Evolutionary conservation across 2,797 vertebrate species (phyloP).

Genomic region (Gymnodraco acuticeps): DNA sequence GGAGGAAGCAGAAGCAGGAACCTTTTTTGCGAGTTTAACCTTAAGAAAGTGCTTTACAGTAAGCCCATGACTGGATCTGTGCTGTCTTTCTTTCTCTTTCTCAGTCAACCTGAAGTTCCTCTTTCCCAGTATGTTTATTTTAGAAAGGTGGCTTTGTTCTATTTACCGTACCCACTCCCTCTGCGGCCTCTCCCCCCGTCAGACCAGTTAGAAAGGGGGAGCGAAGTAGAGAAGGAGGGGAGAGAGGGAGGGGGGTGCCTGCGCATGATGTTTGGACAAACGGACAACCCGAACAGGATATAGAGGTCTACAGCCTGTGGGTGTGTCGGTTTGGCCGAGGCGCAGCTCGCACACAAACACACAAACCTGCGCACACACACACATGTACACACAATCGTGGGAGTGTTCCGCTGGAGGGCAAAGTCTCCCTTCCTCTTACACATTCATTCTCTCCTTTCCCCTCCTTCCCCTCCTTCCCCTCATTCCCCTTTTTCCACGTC

Average conservation of each 20-base stretch:
- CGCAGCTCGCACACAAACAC: constrained; percentile 61
- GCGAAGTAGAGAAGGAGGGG: constrained; percentile 30
- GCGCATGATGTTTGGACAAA: constrained; percentile 83
- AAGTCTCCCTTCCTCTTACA: constrained; percentile 85
- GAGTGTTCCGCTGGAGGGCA: constrained; percentile 86
- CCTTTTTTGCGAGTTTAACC: constrained; percentile 48
- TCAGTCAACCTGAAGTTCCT: constrained; percentile 68
- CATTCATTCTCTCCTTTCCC: constrained; percentile 71
- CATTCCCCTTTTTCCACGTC: constrained; percentile 69
- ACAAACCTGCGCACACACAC: not conserved
- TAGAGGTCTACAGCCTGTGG: constrained; percentile 85
- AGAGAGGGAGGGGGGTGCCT: not conserved
- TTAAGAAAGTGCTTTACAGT: constrained; percentile 39
- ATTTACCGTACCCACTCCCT: constrained; percentile 74
- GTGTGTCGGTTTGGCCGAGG: constrained; percentile 83
- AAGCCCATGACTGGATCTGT: constrained; percentile 27
- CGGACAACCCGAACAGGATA: constrained; percentile 86
- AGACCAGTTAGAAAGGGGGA: constrained; percentile 75
- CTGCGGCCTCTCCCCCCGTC: constrained; percentile 64
- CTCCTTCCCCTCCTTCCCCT: constrained; percentile 40
- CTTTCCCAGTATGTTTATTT: constrained; percentile 74
- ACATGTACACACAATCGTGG: constrained; percentile 71
- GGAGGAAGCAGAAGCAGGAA: constrained; percentile 44
- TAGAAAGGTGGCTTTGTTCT: constrained; percentile 82
- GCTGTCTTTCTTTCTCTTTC: constrained; percentile 49